Base-by-base conservation (phyloP, 2,888 invertebrate genomes). In the Drosophila colorata region DNA sequence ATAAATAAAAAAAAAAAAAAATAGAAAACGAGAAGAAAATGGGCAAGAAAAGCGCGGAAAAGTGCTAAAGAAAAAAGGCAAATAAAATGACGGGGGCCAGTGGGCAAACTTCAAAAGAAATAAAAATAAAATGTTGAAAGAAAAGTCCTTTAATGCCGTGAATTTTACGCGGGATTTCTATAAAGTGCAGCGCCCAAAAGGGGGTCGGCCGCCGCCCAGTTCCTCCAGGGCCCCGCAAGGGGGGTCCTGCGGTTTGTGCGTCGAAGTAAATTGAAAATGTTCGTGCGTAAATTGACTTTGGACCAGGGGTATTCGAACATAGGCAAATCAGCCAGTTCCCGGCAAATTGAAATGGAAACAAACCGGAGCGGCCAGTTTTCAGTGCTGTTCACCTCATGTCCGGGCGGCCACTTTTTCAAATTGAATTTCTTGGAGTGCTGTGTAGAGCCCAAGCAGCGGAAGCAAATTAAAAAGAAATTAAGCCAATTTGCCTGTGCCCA, bases 381-480 rank as follows among this genome's bases (percentile, higher is more conserved):
- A 41, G 55, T 55, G 51, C 68, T 72, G 69, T 73, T 69, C 76
- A 84, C 87, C 86, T 80, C 75, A 55, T 66, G 51, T 60, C 59
- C 43, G 65, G 51, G 46, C 43, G 59, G 72, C 75, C 88, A 89
- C 80, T 88, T 87, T 80, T 89, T 89, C 64, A 88, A 88, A 88
- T 90, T 88, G 86, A 88, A 88, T 88, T 88, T 73, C 61, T 44
- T 64, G 41, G 70, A 74, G 67, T 71, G 68, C 76, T 67, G 56
- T 55, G 64, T 57, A 49, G 44, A 48, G 68, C 51, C 51, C 43
- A 77, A 80, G 71, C 67, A 81, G 77, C 85, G 85, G 87, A 76
- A 90, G 90, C 88, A 90, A 90, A 90, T 90, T 90, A 90, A 90
- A 90, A 90, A 90, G 90, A 90, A 90, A 90, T 90, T 90, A 90